phyloP scores from a whole-genome alignment of 2,888 invertebrate genomes.

The Hydroisotoma schaefferi region DNA sequence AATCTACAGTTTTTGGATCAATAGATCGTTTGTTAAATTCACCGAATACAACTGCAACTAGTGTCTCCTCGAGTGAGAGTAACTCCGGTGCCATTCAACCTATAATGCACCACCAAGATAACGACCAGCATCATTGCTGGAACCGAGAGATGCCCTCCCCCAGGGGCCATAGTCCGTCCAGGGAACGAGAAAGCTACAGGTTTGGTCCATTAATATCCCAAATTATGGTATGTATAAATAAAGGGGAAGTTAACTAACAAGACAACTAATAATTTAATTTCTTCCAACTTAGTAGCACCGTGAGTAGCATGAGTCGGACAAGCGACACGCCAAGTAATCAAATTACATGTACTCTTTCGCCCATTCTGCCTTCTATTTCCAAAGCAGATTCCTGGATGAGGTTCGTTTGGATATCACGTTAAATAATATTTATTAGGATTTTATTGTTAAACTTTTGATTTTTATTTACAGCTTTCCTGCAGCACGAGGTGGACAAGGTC shows the following conservation, averaged over 20 bases:
- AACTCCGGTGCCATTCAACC: slow-evolving; percentile 52
- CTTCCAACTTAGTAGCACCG: slow-evolving; percentile 79
- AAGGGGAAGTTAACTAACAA: neutral
- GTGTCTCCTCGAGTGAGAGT: slow-evolving; percentile 47
- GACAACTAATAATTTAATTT: too few relatives aligned
- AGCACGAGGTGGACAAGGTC: too few relatives aligned
- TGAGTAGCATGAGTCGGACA: slow-evolving; percentile 74
- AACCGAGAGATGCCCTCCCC: slow-evolving; percentile 69
- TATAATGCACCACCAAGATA: too few relatives aligned
- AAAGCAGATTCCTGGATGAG: too few relatives aligned
- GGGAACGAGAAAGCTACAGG: slow-evolving; percentile 84
- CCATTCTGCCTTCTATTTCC: too few relatives aligned
- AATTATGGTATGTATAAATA: neutral
- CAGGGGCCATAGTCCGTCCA: slow-evolving; percentile 70
- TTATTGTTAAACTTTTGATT: too few relatives aligned
- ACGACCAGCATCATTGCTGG: too few relatives aligned
- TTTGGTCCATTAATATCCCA: slow-evolving; percentile 51
- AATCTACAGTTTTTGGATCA: slow-evolving; percentile 41
- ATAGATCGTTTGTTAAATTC: slow-evolving; percentile 47
- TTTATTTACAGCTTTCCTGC: too few relatives aligned
- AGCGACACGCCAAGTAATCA: slow-evolving; percentile 63
- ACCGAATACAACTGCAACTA: slow-evolving; percentile 32
- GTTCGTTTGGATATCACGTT: too few relatives aligned
- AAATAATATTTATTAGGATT: too few relatives aligned
- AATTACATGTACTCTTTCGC: too few relatives aligned